Evolutionary conservation across 2,888 invertebrate species (phyloP).

Genomic region (Ennomos quercinarius): DNA sequence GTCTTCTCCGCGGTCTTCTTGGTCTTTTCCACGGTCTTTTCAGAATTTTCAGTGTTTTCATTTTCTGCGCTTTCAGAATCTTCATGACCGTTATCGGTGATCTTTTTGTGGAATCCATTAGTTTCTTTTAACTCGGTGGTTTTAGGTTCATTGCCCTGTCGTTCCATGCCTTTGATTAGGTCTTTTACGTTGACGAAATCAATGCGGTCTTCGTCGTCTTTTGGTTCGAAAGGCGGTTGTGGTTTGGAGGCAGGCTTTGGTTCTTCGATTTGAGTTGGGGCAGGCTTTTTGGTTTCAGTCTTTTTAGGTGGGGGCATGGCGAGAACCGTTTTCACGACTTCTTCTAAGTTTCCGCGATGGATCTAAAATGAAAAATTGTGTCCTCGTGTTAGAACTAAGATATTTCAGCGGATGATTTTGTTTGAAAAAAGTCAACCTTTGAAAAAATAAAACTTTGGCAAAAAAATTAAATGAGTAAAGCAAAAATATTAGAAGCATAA

Average conservation of each 20-base stretch:
- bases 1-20: conserved; percentile 45
- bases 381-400: background rate
- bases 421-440: background rate
- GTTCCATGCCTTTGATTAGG: conserved; percentile 87
- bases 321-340: conserved; percentile 75
- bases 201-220: conserved; percentile 76
- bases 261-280: conserved; percentile 59
- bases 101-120: conserved; percentile 73
- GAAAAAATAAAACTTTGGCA: conserved; percentile 20
- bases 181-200: conserved; percentile 86
- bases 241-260: conserved; percentile 55
- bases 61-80: conserved; percentile 25
- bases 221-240: conserved; percentile 54
- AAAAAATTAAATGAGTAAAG: conserved; percentile 16
- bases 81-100: conserved; percentile 66
- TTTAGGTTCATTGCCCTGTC: conserved; percentile 61
- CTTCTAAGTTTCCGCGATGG: conserved; percentile 84
- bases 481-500: conserved; percentile 33
- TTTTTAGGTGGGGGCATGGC: conserved; percentile 76
- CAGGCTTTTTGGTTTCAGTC: conserved; percentile 61
- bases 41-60: conserved; percentile 4
- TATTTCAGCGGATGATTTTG: too few relatives aligned
- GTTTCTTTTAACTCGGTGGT: conserved; percentile 60
- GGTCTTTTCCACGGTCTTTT: conserved; percentile 37
- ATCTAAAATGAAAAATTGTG: conserved; percentile 69